Conservation (phyloP, 2,797 vertebrate genomes). For the Acomys russatus region DNA sequence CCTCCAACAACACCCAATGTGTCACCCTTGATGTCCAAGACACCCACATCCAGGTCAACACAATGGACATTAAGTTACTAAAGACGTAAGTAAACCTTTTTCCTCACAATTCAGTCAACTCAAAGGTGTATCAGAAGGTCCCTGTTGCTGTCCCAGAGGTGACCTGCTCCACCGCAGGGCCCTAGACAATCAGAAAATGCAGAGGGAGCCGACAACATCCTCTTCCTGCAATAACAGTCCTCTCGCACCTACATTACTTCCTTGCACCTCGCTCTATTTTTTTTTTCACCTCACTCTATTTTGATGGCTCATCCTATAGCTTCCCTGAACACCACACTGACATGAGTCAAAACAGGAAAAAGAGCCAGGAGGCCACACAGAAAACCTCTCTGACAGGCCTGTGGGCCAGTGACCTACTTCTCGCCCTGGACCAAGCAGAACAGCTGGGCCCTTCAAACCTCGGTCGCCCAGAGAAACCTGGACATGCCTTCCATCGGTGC, state of each 20-base stretch:
- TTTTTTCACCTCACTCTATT: neutral
- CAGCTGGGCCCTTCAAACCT: neutral
- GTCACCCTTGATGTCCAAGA: conserved; percentile 17
- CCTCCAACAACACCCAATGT: conserved; percentile 42
- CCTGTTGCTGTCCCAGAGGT: neutral
- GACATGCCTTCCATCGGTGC: neutral
- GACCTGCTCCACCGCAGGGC: neutral
- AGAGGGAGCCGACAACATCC: neutral
- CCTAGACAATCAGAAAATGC: neutral
- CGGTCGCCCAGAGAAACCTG: neutral
- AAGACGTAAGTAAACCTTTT: conserved; percentile 59
- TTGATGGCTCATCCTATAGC: neutral
- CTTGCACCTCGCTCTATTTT: too few species aligned
- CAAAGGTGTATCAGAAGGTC: neutral
- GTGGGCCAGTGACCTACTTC: neutral
- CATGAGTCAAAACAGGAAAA: neutral
- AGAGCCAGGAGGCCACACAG: neutral
- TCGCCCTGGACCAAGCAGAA: neutral
- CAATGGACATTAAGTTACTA: neutral
- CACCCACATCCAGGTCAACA: neutral
- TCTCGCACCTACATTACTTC: neutral
- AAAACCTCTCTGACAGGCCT: neutral
- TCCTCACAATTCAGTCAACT: neutral
- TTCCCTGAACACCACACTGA: neutral
- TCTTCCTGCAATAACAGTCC: neutral